Conservation (phyloP, 1,140 invertebrate species). For the Lasaia peninsularis region DNA sequence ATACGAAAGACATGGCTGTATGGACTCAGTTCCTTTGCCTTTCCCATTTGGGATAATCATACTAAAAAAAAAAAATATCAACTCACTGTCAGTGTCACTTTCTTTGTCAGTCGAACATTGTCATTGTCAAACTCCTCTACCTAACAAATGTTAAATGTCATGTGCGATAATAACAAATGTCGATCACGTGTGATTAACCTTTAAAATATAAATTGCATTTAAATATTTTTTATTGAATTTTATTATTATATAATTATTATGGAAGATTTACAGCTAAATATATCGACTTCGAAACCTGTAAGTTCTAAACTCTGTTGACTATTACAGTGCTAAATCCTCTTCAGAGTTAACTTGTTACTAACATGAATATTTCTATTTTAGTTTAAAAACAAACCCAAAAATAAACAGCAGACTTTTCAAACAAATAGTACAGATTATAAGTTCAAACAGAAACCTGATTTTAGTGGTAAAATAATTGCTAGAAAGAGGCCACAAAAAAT, state of each 20-base stretch:
- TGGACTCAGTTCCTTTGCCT: too few relatives aligned
- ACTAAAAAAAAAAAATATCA: too few relatives aligned
- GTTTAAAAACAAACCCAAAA: slow-evolving; percentile 19
- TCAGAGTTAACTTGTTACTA: neutral
- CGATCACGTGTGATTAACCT: slow-evolving; percentile 36
- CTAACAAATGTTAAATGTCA: neutral
- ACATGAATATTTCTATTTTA: slow-evolving; percentile 16
- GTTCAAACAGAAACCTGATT: slow-evolving; percentile 61
- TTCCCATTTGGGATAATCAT: too few relatives aligned
- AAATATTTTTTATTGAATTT: neutral
- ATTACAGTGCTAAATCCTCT: neutral
- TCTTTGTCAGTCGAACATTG: too few relatives aligned
- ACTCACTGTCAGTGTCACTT: too few relatives aligned
- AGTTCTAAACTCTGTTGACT: slow-evolving; percentile 14
- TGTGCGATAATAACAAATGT: slow-evolving; percentile 34
- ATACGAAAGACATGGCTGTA: too few relatives aligned
- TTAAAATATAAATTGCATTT: neutral
- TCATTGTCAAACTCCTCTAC: too few relatives aligned
- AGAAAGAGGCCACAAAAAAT: slow-evolving; percentile 58
- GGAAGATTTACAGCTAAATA: slow-evolving; percentile 70
- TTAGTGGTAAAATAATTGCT: slow-evolving; percentile 69
- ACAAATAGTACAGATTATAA: slow-evolving; percentile 54
- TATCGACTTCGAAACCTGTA: slow-evolving; percentile 53
- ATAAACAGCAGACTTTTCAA: slow-evolving; percentile 18
- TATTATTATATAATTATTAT: slow-evolving; percentile 32